Evolutionary conservation across 2,797 vertebrate genomes (phyloP).

Genomic region (Crocidura indochinensis): DNA sequence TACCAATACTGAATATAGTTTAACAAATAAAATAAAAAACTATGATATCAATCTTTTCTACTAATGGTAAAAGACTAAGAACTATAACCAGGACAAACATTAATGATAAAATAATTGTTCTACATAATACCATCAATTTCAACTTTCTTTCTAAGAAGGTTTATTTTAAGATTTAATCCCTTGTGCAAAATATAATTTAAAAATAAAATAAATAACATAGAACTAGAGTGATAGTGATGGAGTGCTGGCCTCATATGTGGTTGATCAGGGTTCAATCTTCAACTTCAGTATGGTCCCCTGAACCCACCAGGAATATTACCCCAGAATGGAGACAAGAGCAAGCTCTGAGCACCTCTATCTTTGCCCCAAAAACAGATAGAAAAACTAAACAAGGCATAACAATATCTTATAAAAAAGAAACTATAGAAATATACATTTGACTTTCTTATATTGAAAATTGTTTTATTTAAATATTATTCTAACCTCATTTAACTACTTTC

Average conservation of each 20-base stretch:
- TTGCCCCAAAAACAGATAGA: too few relatives aligned
- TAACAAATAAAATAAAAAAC: not conserved
- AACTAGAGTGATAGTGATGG: too few relatives aligned
- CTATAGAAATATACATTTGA: constrained; percentile 11
- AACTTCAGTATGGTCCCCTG: too few relatives aligned
- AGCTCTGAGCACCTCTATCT: too few relatives aligned
- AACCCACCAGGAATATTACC: too few relatives aligned
- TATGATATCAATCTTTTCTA: not conserved
- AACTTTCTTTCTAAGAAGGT: not conserved
- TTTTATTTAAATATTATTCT: too few relatives aligned
- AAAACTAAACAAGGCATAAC: not conserved
- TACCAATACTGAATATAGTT: not conserved
- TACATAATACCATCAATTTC: not conserved
- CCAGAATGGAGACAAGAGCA: too few relatives aligned
- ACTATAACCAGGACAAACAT: not conserved
- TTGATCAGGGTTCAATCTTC: too few relatives aligned
- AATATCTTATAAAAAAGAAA: not conserved
- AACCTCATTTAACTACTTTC: constrained; percentile 12
- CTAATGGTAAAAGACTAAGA: not conserved
- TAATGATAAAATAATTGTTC: not conserved
- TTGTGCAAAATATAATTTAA: not conserved
- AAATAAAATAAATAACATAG: not conserved
- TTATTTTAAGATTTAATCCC: not conserved
- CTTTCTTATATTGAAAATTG: not conserved
- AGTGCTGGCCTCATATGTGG: too few relatives aligned